Evolutionary conservation across 2,888 invertebrate genomes (phyloP).

Genomic region (Drosophila testacea): DNA sequence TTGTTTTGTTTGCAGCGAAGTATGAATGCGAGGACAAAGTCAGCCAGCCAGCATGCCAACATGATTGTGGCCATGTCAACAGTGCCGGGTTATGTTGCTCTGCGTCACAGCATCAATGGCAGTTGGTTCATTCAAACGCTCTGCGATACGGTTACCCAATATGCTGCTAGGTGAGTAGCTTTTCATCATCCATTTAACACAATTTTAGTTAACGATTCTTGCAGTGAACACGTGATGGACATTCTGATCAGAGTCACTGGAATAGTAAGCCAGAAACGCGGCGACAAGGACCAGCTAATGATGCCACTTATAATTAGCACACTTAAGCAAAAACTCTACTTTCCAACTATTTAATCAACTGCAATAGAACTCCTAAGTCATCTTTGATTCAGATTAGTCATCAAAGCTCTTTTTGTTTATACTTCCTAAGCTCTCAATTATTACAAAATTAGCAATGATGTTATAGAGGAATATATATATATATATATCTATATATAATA

Average conservation of each 20-base stretch:
- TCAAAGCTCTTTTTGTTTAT: background rate
- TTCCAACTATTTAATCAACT: slow-evolving; percentile 56
- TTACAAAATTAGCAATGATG: too few species aligned
- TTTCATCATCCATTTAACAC: background rate
- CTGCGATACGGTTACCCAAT: slow-evolving; percentile 71
- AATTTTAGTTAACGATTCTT: background rate
- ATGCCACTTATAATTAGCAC: slow-evolving; percentile 69
- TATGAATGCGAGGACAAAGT: slow-evolving; percentile 40
- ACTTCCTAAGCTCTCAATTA: too few species aligned
- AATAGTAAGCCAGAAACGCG: slow-evolving; percentile 70
- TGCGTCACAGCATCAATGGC: slow-evolving; percentile 79
- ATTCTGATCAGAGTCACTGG: slow-evolving; percentile 74
- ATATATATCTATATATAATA: too few species aligned
- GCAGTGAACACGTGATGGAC: slow-evolving; percentile 80
- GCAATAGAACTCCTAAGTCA: background rate
- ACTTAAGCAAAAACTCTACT: slow-evolving; percentile 74
- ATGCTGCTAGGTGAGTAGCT: slow-evolving; percentile 67
- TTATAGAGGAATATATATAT: too few species aligned
- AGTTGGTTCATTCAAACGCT: slow-evolving; percentile 84
- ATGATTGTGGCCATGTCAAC: slow-evolving; percentile 83
- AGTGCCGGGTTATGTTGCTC: slow-evolving; percentile 80
- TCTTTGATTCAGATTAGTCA: background rate
- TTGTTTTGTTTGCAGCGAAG: slow-evolving; percentile 26
- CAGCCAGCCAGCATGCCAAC: slow-evolving; percentile 65
- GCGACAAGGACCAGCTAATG: slow-evolving; percentile 76